Percentiles rank a stretch among this genome's conserved stretches.
Conservation (phyloP, 1,140 invertebrate genomes). For the Drosophila willistoni region DNA sequence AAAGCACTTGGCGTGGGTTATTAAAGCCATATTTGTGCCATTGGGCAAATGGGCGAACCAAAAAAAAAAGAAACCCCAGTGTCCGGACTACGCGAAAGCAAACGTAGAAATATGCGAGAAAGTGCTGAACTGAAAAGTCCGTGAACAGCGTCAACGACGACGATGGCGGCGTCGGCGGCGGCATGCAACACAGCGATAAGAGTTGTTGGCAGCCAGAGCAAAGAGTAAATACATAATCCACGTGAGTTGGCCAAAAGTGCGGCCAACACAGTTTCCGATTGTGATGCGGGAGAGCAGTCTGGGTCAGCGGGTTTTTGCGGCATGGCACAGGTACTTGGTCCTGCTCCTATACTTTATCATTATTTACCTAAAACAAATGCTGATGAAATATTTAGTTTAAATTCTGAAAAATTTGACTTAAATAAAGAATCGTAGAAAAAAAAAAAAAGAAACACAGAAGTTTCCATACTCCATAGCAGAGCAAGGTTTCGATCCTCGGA, state of each 20-base stretch:
- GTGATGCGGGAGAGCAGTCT: constrained; percentile 4
- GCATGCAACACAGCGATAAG: constrained; percentile 56
- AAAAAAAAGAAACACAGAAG: background rate
- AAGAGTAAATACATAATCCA: constrained; percentile 72
- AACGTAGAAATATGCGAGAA: constrained; percentile 33
- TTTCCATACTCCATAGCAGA: constrained; percentile 87
- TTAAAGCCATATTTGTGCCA: constrained; percentile 76
- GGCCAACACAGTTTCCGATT: constrained; percentile 13
- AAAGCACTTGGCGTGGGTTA: constrained; percentile 52
- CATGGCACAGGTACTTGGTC: no score
- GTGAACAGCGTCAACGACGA: constrained; percentile 21
- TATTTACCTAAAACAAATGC: background rate
- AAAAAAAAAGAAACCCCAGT: constrained; percentile 16
- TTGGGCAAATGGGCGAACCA: constrained; percentile 20
- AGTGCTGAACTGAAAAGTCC: constrained; percentile 29
- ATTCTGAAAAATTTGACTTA: background rate
- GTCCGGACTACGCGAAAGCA: constrained; percentile 8
- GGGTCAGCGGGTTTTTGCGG: background rate
- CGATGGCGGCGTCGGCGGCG: constrained; percentile 13
- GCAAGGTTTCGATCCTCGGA: constrained; percentile 97
- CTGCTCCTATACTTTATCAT: background rate
- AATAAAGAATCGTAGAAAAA: background rate
- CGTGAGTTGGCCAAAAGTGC: constrained; percentile 39
- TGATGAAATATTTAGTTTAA: background rate
- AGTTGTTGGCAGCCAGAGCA: constrained; percentile 42